Conservation (phyloP, 2,888 invertebrate species). For the Macrophya alboannulata region DNA sequence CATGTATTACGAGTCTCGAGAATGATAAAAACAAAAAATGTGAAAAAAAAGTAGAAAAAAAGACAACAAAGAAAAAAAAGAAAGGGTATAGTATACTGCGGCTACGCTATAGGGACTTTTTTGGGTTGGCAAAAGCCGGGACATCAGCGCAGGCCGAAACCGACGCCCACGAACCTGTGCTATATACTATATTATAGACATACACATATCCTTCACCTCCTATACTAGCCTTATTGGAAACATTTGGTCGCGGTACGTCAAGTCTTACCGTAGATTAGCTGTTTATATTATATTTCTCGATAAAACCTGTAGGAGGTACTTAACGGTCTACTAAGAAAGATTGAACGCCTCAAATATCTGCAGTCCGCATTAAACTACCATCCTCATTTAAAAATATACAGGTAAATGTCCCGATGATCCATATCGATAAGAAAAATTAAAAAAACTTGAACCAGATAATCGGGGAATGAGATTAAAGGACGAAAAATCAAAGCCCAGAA, state of each 20-base stretch:
- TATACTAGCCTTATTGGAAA: constrained; percentile 48
- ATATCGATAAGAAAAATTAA: not conserved
- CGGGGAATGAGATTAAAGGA: not conserved
- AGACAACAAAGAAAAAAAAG: not conserved
- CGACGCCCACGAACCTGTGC: constrained; percentile 57
- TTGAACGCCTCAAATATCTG: not conserved
- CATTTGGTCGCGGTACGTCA: constrained; percentile 32
- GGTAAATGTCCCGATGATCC: not conserved
- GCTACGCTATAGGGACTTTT: constrained; percentile 56
- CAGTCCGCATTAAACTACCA: not conserved
- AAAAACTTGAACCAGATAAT: not conserved
- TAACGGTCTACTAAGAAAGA: not conserved
- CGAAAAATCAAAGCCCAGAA: not conserved
- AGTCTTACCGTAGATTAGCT: not conserved
- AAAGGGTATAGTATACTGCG: not conserved
- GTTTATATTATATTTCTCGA: not conserved
- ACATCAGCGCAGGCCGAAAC: constrained; percentile 52
- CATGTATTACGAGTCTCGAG: constrained; percentile 1
- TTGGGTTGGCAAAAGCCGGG: constrained; percentile 50
- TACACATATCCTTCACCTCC: constrained; percentile 9
- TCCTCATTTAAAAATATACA: not conserved
- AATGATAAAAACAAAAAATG: not conserved
- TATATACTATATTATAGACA: constrained; percentile 20
- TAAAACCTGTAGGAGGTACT: not conserved
- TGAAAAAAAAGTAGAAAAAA: not conserved